A percentile compares a stretch with the other conserved stretches of the same genome.
These are phyloP conservation scores for Criorhina ranunculi DNA, from an alignment of 2,888 invertebrate species.

Conservation along the genomic window DNA sequence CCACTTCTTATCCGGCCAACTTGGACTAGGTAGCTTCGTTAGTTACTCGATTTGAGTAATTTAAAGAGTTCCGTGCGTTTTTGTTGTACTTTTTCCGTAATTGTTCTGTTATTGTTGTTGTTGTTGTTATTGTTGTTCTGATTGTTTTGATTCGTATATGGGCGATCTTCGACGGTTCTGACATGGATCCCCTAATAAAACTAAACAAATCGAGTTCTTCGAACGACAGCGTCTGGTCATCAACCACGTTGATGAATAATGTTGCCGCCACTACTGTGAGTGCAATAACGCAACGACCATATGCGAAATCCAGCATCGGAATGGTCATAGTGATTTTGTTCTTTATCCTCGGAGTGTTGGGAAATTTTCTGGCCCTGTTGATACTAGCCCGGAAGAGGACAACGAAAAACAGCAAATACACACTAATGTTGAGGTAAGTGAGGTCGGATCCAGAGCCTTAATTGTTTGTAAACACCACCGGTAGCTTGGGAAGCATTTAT, in stretches of 20 bases:
- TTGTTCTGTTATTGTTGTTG: background rate
- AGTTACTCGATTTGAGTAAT: constrained; percentile 23
- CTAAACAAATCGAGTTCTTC: constrained; percentile 44
- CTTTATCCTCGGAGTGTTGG: constrained; percentile 87
- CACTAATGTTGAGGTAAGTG: constrained; percentile 87
- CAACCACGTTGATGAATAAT: background rate
- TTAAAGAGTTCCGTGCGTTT: constrained; percentile 22
- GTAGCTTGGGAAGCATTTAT: background rate
- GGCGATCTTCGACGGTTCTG: constrained; percentile 27
- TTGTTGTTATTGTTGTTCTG: constrained; percentile 2
- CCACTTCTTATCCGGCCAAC: constrained; percentile 21
- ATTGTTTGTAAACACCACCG: constrained; percentile 5
- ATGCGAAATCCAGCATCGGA: constrained; percentile 15
- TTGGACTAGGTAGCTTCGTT: constrained; percentile 46
- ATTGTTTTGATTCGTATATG: too few relatives aligned
- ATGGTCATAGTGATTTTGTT: constrained; percentile 54
- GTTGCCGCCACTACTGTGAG: constrained; percentile 14
- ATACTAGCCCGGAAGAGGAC: constrained; percentile 90
- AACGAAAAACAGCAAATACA: constrained; percentile 91
- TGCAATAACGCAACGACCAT: constrained; percentile 9
- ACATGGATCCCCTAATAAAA: constrained; percentile 48
- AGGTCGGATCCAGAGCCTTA: background rate
- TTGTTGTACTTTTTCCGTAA: background rate
- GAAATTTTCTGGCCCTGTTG: constrained; percentile 91
- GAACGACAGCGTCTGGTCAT: constrained; percentile 38